These are phyloP conservation scores for Lordiphosa andalusiaca DNA, from an alignment of 2,888 invertebrate genomes.

Conservation along the genomic window DNA sequence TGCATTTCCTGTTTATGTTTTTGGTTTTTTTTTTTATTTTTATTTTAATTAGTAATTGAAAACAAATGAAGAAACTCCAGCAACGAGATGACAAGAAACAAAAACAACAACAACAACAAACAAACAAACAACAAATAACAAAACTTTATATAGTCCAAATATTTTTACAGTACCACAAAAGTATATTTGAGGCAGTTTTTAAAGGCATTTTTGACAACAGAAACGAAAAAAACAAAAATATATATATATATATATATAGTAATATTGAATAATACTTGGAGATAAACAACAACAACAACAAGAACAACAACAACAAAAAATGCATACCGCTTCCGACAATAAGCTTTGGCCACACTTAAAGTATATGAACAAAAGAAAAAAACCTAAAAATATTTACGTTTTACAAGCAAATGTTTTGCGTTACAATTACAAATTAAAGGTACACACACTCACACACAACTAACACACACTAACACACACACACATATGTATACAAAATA, in stretches of 20 bases:
- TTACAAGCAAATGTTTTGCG: too few species aligned
- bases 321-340: constrained; percentile 80
- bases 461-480: too few species aligned
- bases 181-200: constrained; percentile 18
- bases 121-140: constrained; percentile 4
- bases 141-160: constrained; percentile 6
- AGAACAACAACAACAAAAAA: constrained; percentile 39
- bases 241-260: constrained; percentile 4
- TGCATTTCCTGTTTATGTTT: background rate
- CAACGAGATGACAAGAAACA: background rate
- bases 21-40: too few species aligned
- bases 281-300: constrained; percentile 16
- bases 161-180: constrained; percentile 23
- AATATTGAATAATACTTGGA: constrained; percentile 9
- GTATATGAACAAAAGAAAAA: constrained; percentile 18
- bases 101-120: background rate
- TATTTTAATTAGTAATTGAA: background rate
- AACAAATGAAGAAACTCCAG: constrained; percentile 3
- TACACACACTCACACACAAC: background rate
- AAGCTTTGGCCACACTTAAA: constrained; percentile 79
- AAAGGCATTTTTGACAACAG: constrained; percentile 26
- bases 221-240: constrained; percentile 21
- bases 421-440: background rate
- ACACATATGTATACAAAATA: constrained; percentile 8
- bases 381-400: constrained; percentile 31